Conservation (phyloP, 2,113 vertebrate genomes). For the Rhinogobius similis region DNA sequence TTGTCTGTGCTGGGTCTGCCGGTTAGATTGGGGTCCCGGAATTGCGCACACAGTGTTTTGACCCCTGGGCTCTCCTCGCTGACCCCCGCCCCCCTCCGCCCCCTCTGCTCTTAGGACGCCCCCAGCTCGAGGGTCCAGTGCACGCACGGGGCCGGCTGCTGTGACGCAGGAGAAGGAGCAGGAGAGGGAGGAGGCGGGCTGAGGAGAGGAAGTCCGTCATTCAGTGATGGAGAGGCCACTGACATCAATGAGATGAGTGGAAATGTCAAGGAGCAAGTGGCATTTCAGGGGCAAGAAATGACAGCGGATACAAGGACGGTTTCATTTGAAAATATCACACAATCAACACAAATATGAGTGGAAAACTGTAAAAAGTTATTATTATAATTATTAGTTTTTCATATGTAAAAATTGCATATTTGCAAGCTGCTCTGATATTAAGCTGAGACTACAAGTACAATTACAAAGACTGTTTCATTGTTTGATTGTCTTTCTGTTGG, state of each 20-base stretch:
- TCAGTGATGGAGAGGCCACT: constrained; percentile 37
- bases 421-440: background rate
- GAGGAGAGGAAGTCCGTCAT: constrained; percentile 42
- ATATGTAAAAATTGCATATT: too few relatives aligned
- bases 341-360: background rate
- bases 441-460: too few relatives aligned
- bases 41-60: constrained; percentile 77
- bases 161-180: constrained; percentile 64
- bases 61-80: constrained; percentile 66
- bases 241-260: constrained; percentile 48
- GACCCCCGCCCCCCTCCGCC: constrained; percentile 60
- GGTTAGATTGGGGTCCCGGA: constrained; percentile 68
- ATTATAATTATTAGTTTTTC: background rate
- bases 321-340: background rate
- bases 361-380: background rate
- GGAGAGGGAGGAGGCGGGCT: constrained; percentile 30
- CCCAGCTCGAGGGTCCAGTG: constrained; percentile 51
- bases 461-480: too few relatives aligned
- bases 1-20: constrained; percentile 62
- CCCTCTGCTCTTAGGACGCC: constrained; percentile 58
- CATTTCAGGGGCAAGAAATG: background rate
- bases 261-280: constrained; percentile 37
- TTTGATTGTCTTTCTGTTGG: too few relatives aligned
- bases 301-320: background rate
- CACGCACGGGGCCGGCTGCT: constrained; percentile 47